Percentiles rank a stretch among this genome's conserved stretches.
These are phyloP conservation scores for Listronotus bonariensis DNA, from an alignment of 1,140 invertebrate species.

Conservation along the genomic window DNA sequence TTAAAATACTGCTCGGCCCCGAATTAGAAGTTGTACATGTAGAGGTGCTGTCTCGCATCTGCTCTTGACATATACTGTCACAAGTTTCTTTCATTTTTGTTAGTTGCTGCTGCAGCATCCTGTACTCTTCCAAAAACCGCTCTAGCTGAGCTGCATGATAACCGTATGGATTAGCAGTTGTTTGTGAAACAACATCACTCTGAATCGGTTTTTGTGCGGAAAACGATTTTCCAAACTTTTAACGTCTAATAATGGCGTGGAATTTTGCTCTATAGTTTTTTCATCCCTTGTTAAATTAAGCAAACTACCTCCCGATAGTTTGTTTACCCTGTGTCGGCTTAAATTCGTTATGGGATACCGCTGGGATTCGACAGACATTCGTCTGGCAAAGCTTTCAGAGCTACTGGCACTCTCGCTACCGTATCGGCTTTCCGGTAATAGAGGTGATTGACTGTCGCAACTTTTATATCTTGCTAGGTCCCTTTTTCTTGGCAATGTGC, in stretches of 20 bases:
- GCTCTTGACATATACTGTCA: slow-evolving; percentile 64
- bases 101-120: slow-evolving; percentile 73
- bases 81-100: slow-evolving; percentile 78
- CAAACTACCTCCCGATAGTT: slow-evolving; percentile 62
- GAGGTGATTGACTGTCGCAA: slow-evolving; percentile 70
- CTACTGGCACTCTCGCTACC: slow-evolving; percentile 57
- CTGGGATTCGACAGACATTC: slow-evolving; percentile 41
- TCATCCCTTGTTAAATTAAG: slow-evolving; percentile 58
- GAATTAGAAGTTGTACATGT: slow-evolving; percentile 49
- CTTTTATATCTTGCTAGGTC: slow-evolving; percentile 58
- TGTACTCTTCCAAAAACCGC: slow-evolving; percentile 76
- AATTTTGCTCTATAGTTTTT: slow-evolving; percentile 43
- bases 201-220: slow-evolving; percentile 24
- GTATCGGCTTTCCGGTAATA: slow-evolving; percentile 61
- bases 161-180: slow-evolving; percentile 64
- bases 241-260: slow-evolving; percentile 61
- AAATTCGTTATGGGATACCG: slow-evolving; percentile 40
- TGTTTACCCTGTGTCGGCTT: slow-evolving; percentile 46
- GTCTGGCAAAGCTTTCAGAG: slow-evolving; percentile 38
- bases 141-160: slow-evolving; percentile 77
- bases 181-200: slow-evolving; percentile 42
- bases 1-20: slow-evolving; percentile 23
- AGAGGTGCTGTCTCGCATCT: slow-evolving; percentile 18
- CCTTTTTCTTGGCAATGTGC: slow-evolving; percentile 64
- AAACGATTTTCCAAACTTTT: slow-evolving; percentile 55